Evolutionary conservation across 1,140 invertebrate genomes (phyloP).

Genomic region (Apocrypta bakeri): DNA sequence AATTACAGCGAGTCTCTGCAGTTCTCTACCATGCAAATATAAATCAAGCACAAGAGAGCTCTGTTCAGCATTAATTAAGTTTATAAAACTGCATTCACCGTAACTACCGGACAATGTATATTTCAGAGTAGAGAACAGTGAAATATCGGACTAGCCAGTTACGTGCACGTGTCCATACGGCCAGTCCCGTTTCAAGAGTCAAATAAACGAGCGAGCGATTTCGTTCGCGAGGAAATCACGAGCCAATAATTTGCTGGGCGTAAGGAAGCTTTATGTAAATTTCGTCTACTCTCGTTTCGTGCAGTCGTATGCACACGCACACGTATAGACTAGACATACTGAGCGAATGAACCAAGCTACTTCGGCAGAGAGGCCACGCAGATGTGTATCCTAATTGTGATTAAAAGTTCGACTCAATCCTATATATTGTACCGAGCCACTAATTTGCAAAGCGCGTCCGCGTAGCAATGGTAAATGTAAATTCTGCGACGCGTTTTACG

Average conservation of each 20-base stretch:
- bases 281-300: constrained; percentile 3
- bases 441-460: constrained; percentile 30
- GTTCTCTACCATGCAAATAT: too few species aligned
- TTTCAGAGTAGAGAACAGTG: neutral
- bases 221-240: constrained; percentile 11
- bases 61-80: neutral
- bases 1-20: neutral
- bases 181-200: too few species aligned
- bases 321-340: neutral
- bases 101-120: neutral
- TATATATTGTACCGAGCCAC: constrained; percentile 35
- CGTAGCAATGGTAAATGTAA: neutral
- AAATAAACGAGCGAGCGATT: constrained; percentile 30
- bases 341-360: neutral
- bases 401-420: constrained; percentile 37
- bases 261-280: constrained; percentile 40
- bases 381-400: constrained; percentile 26
- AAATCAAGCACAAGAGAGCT: neutral
- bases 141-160: constrained; percentile 13
- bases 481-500: neutral
- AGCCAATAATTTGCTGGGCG: constrained; percentile 19
- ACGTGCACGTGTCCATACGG: neutral
- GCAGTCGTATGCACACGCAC: neutral
- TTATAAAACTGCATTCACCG: neutral
- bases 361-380: neutral